Evolutionary conservation across 2,113 vertebrate species (phyloP).

Genomic region (Oplegnathus fasciatus): DNA sequence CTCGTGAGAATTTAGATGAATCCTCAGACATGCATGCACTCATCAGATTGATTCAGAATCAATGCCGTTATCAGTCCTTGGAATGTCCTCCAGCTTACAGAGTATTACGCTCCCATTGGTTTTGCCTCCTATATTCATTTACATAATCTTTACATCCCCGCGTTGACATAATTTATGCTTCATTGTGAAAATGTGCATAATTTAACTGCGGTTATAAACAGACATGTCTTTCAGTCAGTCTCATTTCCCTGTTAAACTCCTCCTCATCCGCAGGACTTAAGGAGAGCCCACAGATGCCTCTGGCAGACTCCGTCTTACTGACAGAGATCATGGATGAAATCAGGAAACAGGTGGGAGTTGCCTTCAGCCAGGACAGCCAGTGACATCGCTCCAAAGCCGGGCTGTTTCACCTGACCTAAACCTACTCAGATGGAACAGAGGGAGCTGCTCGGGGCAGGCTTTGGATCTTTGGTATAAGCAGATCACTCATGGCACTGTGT

Average conservation of each 20-base stretch:
- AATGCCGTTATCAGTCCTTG: slow-evolving; percentile 34
- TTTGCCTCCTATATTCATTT: slow-evolving; percentile 41
- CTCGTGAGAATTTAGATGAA: neutral
- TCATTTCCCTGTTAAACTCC: slow-evolving; percentile 11
- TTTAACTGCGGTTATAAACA: accelerated
- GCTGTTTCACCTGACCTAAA: slow-evolving; percentile 51
- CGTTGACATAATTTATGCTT: slow-evolving; percentile 26
- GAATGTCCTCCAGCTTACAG: slow-evolving; percentile 22
- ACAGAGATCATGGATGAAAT: slow-evolving; percentile 85
- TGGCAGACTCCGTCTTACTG: slow-evolving; percentile 83
- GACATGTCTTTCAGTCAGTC: slow-evolving; percentile 17
- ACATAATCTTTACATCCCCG: slow-evolving; percentile 50
- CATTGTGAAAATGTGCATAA: slow-evolving; percentile 36
- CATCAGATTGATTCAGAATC: slow-evolving; percentile 20
- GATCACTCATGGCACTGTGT: slow-evolving; percentile 29
- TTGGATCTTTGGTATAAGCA: slow-evolving; percentile 39
- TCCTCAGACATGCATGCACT: neutral
- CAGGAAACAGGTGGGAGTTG: slow-evolving; percentile 81
- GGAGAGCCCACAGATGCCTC: slow-evolving; percentile 84
- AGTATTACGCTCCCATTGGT: neutral
- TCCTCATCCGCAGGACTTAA: slow-evolving; percentile 80
- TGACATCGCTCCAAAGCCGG: slow-evolving; percentile 53
- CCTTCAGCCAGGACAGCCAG: slow-evolving; percentile 80
- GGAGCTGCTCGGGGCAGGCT: slow-evolving; percentile 31
- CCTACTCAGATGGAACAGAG: slow-evolving; percentile 31